Evolutionary conservation across 1,140 invertebrate genomes (phyloP).

Genomic region (Chionoecetes opilio): DNA sequence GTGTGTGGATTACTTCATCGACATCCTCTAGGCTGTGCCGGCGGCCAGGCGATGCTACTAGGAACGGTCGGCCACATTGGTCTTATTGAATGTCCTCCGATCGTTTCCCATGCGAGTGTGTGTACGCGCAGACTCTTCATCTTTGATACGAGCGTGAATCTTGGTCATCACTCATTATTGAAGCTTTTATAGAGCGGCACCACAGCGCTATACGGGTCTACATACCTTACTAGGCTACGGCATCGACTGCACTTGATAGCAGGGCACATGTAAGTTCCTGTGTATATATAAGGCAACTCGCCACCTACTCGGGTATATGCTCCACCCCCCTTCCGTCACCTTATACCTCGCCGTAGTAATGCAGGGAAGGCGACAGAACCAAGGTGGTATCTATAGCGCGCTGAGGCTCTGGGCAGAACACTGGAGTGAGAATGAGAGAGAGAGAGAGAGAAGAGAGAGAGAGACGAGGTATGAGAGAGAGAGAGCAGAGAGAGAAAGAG

Average conservation of each 20-base stretch:
- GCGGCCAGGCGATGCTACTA: not conserved
- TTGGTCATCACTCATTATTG: not conserved
- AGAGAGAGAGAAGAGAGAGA: no score
- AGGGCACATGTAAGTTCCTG: not conserved
- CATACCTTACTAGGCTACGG: not conserved
- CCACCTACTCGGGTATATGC: not conserved
- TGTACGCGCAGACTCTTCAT: not conserved
- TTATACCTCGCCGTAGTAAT: not conserved
- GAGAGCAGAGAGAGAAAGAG: no score
- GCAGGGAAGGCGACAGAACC: not conserved
- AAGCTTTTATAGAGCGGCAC: conserved; percentile 8
- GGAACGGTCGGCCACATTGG: not conserved
- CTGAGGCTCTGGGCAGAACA: not conserved
- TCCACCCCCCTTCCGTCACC: not conserved
- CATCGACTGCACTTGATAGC: conserved; percentile 11
- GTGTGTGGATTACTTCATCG: not conserved
- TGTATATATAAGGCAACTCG: not conserved
- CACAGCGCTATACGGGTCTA: conserved; percentile 2
- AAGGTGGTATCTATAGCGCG: not conserved
- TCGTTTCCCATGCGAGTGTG: not conserved
- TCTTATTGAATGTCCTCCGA: not conserved
- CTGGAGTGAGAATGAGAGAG: no score
- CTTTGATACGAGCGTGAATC: conserved; percentile 7
- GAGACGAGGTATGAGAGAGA: no score
- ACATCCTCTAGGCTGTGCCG: not conserved